Percentiles rank a stretch among this genome's conserved stretches.
Conservation (phyloP, 1,140 invertebrate species). For the Penaeus chinensis region DNA sequence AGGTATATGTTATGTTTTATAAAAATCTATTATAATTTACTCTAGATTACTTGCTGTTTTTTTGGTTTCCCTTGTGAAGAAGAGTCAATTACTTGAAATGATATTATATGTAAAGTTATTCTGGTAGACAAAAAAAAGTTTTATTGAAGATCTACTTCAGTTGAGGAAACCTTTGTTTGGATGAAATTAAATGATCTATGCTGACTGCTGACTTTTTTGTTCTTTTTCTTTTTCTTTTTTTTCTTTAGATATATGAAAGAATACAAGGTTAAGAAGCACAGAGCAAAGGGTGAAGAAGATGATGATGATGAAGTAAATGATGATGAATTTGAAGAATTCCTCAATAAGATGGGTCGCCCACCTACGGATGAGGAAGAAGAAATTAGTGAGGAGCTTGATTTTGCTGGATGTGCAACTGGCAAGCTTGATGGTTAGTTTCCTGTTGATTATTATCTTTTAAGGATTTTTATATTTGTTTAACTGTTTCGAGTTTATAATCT, state of each 20-base stretch:
- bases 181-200: too few relatives aligned
- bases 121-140: too few relatives aligned
- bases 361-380: conserved; percentile 64
- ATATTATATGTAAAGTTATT: too few relatives aligned
- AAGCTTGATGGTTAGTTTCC: neutral
- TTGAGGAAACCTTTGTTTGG: neutral
- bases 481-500: too few relatives aligned
- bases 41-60: neutral
- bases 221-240: neutral
- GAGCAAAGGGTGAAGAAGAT: conserved; percentile 32
- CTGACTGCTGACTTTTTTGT: neutral
- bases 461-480: too few relatives aligned
- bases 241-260: conserved; percentile 36
- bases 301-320: conserved; percentile 66
- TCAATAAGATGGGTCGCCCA: conserved; percentile 75
- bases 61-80: too few relatives aligned
- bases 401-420: conserved; percentile 24
- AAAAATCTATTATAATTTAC: neutral
- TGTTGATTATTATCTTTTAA: neutral
- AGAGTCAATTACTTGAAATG: too few relatives aligned
- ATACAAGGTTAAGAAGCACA: conserved; percentile 9
- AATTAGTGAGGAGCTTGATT: conserved; percentile 34
- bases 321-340: conserved; percentile 65
- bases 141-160: too few relatives aligned
- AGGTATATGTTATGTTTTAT: conserved; percentile 55